Evolutionary conservation across 2,113 vertebrate genomes (phyloP), one percentile per base, ranked within the genome.

Genomic region (Hydrochoerus hydrochaeris): DNA sequence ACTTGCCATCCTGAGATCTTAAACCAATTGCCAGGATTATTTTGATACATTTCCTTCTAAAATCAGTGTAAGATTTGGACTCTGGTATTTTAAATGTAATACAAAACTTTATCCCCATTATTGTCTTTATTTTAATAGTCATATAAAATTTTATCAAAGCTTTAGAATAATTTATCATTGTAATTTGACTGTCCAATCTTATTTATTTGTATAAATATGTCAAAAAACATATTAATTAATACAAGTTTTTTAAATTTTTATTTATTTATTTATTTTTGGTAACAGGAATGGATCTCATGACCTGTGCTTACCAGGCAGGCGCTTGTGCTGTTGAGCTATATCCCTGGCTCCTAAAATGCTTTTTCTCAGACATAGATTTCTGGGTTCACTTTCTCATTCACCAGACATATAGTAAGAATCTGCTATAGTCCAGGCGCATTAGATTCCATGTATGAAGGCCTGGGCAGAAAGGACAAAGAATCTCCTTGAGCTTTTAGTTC

Each of bases 311-410:
- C 54, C 54, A 57, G 54, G 54, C 54, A 57, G 54, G 16, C 16
- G 17, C 54, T 57, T 57, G 54, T 57, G 54, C 17, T 5, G 17
- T 16, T 57, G 54, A 57, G 54, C 54, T 57, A 57, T 5, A 57
- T 57, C 54, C 54, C 17, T 19, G 17, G 54, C 16, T 17, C 17
- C 54, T 62, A 86, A 52, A 80, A 38, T 35, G 26, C 4, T 75
- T 90, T 96, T 88, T 63, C 24, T 81, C 46, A 54, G 28, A 89
- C 94, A 86, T 10, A 69, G 28, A 60, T 17, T 44, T 6, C 9
- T 77, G 73, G 88, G 88, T 86, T 93, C n/a, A 85, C 54, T 26
- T 71, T 44, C n/a, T 87, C 26, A 35, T 65, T 94, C 46, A 30
- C 35, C 38, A 90, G 71, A 46, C 19, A 82, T 35, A 87, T 12